Evolutionary conservation across 1,140 invertebrate genomes (phyloP), one percentile per base, ranked within the genome.

Genomic region (Aphaenogaster floridana): DNA sequence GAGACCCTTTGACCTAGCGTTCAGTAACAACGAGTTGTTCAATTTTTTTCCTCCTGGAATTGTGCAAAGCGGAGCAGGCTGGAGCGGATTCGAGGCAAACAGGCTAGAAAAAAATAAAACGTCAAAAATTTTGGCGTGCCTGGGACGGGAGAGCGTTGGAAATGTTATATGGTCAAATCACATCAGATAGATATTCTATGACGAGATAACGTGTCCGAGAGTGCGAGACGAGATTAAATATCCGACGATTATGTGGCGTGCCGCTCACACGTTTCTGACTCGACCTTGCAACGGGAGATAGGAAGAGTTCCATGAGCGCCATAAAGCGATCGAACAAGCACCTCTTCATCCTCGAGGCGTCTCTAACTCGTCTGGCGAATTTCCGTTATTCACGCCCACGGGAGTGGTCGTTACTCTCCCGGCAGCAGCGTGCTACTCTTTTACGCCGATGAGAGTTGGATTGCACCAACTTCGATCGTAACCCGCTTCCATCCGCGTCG

Each of bases 371-470:
- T 72, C 79, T 81, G 79, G 79, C 79, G 79, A 81, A 81, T 81
- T 81, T 81, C 79, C 79, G 66, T 81, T 71, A 81, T 81, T 81
- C 78, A 81, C 80, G 80, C 54, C 80, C 80, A 84, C 80, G 69
- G 69, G 80, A 84, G 69, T 84, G 80, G 80, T 84, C 69, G 69
- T 84, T 84, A 84, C 39, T 61, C 80, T 64, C 42, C 13, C 80
- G 80, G 54, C 69, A 61, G 54, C 68, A 5, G 21, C 74, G 72
- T 66, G 83, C 74, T 78, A 79, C 83, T 77, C 83, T 86, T 79
- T 79, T 86, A 86, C 83, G 78, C 64, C 78, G 78, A 54, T 71
- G 78, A 83, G 64, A 83, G 79, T 84, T 74, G 80, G 74, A 84
- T 84, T 61, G 80, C 69, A 45, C 69, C 80, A 84, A 84, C 68